Evolutionary conservation across 1,140 invertebrate genomes (phyloP).

Genomic region (Coenobita brevimanus): DNA sequence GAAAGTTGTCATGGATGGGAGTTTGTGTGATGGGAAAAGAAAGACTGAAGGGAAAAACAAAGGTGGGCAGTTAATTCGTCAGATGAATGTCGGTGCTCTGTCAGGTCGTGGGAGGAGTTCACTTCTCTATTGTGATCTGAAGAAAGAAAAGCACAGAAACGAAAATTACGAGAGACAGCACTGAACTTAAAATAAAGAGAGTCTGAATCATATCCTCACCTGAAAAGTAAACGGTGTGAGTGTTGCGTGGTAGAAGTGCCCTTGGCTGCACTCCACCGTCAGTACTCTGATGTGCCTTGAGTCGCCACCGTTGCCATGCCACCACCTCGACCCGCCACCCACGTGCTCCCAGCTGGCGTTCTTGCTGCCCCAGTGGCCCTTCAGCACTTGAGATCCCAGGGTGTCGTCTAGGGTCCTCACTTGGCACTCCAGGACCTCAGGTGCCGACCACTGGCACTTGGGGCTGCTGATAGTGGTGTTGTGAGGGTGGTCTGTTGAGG

Average conservation of each 20-base stretch:
- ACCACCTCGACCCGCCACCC: neutral
- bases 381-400: slow-evolving; percentile 33
- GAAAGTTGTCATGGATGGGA: too few species aligned
- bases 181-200: neutral
- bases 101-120: too few species aligned
- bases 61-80: too few species aligned
- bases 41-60: too few species aligned
- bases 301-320: slow-evolving; percentile 35
- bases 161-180: neutral
- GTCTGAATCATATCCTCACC: neutral
- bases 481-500: neutral
- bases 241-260: slow-evolving; percentile 6
- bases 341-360: neutral
- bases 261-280: slow-evolving; percentile 44
- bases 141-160: too few species aligned
- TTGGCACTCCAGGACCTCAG: slow-evolving; percentile 35
- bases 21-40: too few species aligned
- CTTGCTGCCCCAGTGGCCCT: slow-evolving; percentile 39
- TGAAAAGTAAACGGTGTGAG: slow-evolving; percentile 40
- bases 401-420: slow-evolving; percentile 37
- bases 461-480: slow-evolving; percentile 25
- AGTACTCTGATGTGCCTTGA: slow-evolving; percentile 15
- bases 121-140: too few species aligned
- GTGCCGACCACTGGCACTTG: slow-evolving; percentile 44
- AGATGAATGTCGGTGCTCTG: too few species aligned